Base-by-base conservation (phyloP, 1,140 invertebrate genomes). In the Centruroides sculpturatus region DNA sequence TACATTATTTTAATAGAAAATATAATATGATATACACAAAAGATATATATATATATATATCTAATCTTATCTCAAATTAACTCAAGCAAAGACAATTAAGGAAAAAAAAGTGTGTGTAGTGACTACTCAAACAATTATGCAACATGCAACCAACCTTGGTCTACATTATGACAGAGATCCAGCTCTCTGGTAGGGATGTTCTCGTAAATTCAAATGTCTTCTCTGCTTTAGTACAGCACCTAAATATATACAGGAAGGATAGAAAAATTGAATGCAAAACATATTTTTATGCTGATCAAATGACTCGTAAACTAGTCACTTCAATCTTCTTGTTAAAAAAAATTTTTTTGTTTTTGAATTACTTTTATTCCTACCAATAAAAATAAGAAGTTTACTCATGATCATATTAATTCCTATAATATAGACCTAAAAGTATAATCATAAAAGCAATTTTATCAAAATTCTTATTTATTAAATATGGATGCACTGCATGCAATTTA, bases 141-240 rank as follows among this genome's bases (percentile, higher is more conserved):
- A 23, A 41, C 41, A 41, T 5, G 8, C 41, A 41, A 41, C 41
- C 41, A 41, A 41, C 41, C 41, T 41, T 41, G 41, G 41, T 41
- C 41, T 41, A 41, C 41, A n/a, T 64, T 60, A 64, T 55, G 62
- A 52, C 55, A 64, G 62, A 23, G 62, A 64, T 36, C 62, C 62
- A 55, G 64, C 54, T 50, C 64, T 55, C 54, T 65, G 64, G 56
- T 65, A 65, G 23, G 64, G 64, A 56, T 65, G 64, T 49, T 65
- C 64, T 57, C 64, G 56, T 47, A 65, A 57, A 53, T 59, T 59
- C 52, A 65, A 59, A 59, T 60, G 59, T 59, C 64, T 59, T 54
- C 64, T 59, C 56, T 65, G 64, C 48, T 65, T 61, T 50, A 60
- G 48, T 48, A 62, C 64, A 12, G 56, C 62, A 64, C 62, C 62